A percentile compares a stretch with the other conserved stretches of the same genome.
phyloP scores from a whole-genome alignment of 1,140 invertebrate genomes.

The Ceratoteleas bidentatus region DNA sequence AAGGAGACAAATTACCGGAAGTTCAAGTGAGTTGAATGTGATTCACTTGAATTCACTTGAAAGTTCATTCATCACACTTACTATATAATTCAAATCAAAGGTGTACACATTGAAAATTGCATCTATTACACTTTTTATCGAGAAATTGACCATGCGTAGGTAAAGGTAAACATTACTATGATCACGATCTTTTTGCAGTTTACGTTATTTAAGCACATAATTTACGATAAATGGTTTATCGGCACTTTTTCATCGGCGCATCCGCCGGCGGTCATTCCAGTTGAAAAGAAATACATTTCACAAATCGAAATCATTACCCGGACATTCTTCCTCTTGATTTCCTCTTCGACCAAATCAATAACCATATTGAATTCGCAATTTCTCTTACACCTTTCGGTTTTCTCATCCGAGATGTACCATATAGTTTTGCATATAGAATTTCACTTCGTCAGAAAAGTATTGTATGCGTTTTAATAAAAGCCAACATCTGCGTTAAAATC shows the following conservation, averaged over 20 bases:
- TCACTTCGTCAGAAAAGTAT: constrained; percentile 25
- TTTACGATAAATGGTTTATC: not conserved
- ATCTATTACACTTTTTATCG: too few relatives aligned
- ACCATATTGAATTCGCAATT: constrained; percentile 24
- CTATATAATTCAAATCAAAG: too few relatives aligned
- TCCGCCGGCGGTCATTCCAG: not conserved
- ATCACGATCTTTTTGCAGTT: too few relatives aligned
- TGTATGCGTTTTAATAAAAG: not conserved
- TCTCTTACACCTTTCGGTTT: constrained; percentile 34
- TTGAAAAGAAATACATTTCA: not conserved
- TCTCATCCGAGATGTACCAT: constrained; percentile 18
- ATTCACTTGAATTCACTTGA: too few relatives aligned
- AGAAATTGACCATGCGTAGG: too few relatives aligned
- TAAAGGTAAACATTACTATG: too few relatives aligned
- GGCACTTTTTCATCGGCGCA: not conserved
- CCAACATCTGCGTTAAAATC: not conserved
- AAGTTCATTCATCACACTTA: too few relatives aligned
- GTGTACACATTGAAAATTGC: too few relatives aligned
- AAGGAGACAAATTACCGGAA: too few relatives aligned
- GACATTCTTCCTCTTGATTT: constrained; percentile 7
- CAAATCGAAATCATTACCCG: not conserved
- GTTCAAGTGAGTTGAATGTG: too few relatives aligned
- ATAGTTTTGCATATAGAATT: constrained; percentile 47
- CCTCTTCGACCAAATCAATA: constrained; percentile 32
- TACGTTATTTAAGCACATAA: too few relatives aligned